Base-by-base conservation (phyloP, 1,140 invertebrate species). In the Paraescarpia echinospica region DNA sequence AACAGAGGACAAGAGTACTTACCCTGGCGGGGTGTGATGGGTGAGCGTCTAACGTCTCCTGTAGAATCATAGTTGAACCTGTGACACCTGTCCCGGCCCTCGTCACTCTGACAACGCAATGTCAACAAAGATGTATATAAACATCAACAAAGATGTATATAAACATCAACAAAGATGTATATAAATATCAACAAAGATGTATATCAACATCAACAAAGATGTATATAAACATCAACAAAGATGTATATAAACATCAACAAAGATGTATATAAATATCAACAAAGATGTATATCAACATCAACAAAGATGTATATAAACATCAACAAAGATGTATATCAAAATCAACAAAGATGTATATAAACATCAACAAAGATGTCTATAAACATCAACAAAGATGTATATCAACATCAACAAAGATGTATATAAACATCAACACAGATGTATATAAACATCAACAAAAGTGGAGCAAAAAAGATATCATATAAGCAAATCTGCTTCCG, bases 11-110 rank as follows among this genome's bases (percentile, higher is more conserved):
- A 51, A 51, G 34, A 48, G n/a, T 91, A 92, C 94, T 93, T 94
- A 94, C 94, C 93, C 93, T 94, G 93, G 34, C 94, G 93, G 22
- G 93, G 90, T n/a, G 94, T 94, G 77, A 95, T 94, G 35, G 94
- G 93, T 5, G 94, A 95, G 34, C 94, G 35, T 34, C 93, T 92
- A 9, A 93, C 93, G 91, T 95, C 94, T 89, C 94, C 93, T n/a
- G 93, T 95, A 22, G 93, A 94, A 89, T 94, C 94, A 93, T 94
- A 94, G 48, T 94, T 77, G 59, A 77, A 77, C 59, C 59, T 18
- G 14, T 18, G 59, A 77, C 59, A 77, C 0, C 59, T 31, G 59
- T 77, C 22, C 59, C 59, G 8, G 14, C 18, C 59, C 12, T 77
- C 59, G 59, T 77, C 59, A 77, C 59, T 77, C 59, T 77, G 59